A percentile compares a stretch with the other conserved stretches of the same genome.
These are phyloP conservation scores for Azemiops feae DNA, from an alignment of 2,113 vertebrate species.

Conservation along the genomic window DNA sequence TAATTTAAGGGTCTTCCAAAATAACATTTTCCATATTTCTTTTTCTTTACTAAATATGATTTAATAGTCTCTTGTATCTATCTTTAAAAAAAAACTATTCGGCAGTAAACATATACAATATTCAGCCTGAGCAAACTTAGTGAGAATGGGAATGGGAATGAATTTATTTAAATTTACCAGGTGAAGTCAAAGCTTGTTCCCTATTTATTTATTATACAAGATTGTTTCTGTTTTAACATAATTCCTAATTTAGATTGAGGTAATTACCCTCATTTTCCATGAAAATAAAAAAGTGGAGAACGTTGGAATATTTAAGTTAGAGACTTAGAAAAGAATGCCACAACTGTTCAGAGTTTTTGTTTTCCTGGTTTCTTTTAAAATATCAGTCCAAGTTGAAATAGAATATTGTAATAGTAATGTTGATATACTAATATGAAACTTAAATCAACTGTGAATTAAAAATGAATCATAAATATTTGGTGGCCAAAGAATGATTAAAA, in stretches of 20 bases:
- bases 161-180: slow-evolving; percentile 19
- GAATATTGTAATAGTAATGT: slow-evolving; percentile 48
- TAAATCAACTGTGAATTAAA: slow-evolving; percentile 51
- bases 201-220: background rate
- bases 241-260: background rate
- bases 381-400: slow-evolving; percentile 36
- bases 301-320: background rate
- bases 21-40: slow-evolving; percentile 24
- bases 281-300: slow-evolving; percentile 3
- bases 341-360: background rate
- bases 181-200: slow-evolving; percentile 38
- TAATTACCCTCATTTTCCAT: background rate
- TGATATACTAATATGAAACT: slow-evolving; percentile 36
- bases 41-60: background rate
- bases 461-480: slow-evolving; percentile 56
- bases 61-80: background rate
- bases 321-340: background rate
- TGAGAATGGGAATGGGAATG: background rate
- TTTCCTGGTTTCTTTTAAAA: background rate
- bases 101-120: slow-evolving; percentile 9
- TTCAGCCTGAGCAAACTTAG: background rate
- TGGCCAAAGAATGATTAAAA: slow-evolving; percentile 35
- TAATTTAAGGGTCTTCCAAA: slow-evolving; percentile 36
- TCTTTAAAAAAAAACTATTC: slow-evolving; percentile 4
- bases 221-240: background rate